phyloP scores from a whole-genome alignment of 2,797 vertebrate genomes.

The Manis pentadactyla region DNA sequence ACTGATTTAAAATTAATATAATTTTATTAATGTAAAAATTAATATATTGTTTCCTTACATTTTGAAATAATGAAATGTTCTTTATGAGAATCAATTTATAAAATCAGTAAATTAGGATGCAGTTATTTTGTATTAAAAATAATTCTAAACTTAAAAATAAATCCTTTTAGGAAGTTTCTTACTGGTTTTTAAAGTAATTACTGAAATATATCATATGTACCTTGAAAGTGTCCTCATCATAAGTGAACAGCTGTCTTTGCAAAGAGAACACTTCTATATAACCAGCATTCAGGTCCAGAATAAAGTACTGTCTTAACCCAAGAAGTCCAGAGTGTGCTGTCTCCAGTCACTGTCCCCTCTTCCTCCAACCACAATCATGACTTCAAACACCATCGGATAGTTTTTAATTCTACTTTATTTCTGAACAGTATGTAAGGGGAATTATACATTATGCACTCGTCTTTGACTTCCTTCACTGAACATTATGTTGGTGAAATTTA shows the following conservation, averaged over 20 bases:
- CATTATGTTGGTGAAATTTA: not conserved
- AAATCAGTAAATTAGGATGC: not conserved
- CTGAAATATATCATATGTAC: not conserved
- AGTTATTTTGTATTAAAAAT: not conserved
- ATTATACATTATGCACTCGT: not conserved
- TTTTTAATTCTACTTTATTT: not conserved
- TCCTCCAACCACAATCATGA: not conserved
- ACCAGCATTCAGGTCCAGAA: not conserved
- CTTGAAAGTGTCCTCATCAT: not conserved
- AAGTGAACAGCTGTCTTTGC: not conserved
- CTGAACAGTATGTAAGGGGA: not conserved
- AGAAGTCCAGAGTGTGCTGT: not conserved
- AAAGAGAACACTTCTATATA: not conserved
- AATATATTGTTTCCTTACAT: not conserved
- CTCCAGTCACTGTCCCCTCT: not conserved
- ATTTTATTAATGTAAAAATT: no score
- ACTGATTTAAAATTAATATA: not conserved
- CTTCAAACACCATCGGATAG: not conserved
- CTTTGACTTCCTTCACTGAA: not conserved
- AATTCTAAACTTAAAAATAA: not conserved
- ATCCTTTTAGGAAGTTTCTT: not conserved
- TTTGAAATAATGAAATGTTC: not conserved
- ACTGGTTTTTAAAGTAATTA: not conserved
- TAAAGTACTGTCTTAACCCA: not conserved
- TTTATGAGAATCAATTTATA: not conserved